phyloP scores from a whole-genome alignment of 2,888 invertebrate species.

The Torymus aiolomorphi region DNA sequence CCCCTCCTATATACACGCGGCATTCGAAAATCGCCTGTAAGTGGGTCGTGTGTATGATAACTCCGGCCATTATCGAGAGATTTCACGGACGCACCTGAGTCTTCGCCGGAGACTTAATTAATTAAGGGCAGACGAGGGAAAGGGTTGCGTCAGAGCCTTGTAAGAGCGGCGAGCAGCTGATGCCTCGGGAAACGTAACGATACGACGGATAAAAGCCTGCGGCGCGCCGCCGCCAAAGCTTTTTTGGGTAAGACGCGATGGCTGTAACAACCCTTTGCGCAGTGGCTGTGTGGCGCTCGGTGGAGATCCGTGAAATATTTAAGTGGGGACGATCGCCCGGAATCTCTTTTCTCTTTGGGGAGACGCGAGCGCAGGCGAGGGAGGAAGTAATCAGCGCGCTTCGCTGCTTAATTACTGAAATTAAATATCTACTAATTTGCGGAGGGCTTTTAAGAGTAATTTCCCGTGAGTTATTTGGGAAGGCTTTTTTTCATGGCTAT shows the following conservation, averaged over 20 bases:
- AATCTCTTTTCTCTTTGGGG: background rate
- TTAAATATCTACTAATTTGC: slow-evolving; percentile 58
- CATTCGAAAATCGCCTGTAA: slow-evolving; percentile 63
- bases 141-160: slow-evolving; percentile 60
- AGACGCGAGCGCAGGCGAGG: background rate
- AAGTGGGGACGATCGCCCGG: slow-evolving; percentile 19
- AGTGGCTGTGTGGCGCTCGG: background rate
- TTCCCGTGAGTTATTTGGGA: background rate
- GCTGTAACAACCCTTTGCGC: slow-evolving; percentile 36
- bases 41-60: slow-evolving; percentile 76
- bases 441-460: slow-evolving; percentile 45
- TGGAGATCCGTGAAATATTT: slow-evolving; percentile 40
- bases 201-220: slow-evolving; percentile 30
- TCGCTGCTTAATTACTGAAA: slow-evolving; percentile 56
- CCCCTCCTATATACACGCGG: no score
- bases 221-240: background rate
- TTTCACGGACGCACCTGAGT: slow-evolving; percentile 73
- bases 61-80: slow-evolving; percentile 72
- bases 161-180: slow-evolving; percentile 67
- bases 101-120: slow-evolving; percentile 73
- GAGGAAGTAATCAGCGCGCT: slow-evolving; percentile 56
- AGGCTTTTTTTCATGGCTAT: no score
- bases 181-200: slow-evolving; percentile 61
- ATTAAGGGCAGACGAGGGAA: slow-evolving; percentile 66
- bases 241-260: background rate